These are phyloP conservation scores for Drosophila testacea DNA, from an alignment of 2,888 invertebrate species.

Conservation along the genomic window DNA sequence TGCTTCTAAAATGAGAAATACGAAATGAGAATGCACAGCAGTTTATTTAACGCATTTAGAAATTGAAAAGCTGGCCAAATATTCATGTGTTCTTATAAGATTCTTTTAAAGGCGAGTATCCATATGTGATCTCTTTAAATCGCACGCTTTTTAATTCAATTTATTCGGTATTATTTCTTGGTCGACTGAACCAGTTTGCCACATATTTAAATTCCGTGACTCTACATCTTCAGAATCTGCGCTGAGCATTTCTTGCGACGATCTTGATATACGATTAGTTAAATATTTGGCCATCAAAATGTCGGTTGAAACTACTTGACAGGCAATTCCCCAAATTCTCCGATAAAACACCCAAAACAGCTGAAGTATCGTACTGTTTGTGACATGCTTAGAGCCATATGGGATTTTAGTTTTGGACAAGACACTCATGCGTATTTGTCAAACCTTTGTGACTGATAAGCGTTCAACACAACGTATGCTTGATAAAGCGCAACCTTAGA, in stretches of 20 bases:
- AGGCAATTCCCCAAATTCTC: conserved; percentile 11
- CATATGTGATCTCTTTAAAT: background rate
- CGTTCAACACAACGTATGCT: conserved; percentile 57
- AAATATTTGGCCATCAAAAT: conserved; percentile 26
- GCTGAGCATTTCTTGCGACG: conserved; percentile 5
- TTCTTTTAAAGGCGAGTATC: background rate
- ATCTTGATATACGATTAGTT: conserved; percentile 9
- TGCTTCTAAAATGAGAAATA: conserved; percentile 43
- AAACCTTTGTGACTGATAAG: conserved; percentile 50
- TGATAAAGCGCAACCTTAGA: conserved; percentile 65
- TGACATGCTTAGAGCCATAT: background rate
- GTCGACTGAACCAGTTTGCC: conserved; percentile 9
- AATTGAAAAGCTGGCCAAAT: conserved; percentile 23
- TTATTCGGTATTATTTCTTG: background rate
- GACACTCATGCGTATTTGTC: conserved; percentile 15
- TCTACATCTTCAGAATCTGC: background rate
- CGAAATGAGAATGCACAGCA: conserved; percentile 6
- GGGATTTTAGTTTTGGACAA: conserved; percentile 7
- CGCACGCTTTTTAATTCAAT: background rate
- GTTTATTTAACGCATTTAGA: background rate
- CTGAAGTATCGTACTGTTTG: background rate
- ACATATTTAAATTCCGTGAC: conserved; percentile 11
- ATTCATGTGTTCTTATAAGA: background rate
- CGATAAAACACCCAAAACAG: background rate
- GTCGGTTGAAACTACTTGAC: conserved; percentile 8